phyloP scores from a whole-genome alignment of 2,888 invertebrate species.

The Trichopoda pennipes region DNA sequence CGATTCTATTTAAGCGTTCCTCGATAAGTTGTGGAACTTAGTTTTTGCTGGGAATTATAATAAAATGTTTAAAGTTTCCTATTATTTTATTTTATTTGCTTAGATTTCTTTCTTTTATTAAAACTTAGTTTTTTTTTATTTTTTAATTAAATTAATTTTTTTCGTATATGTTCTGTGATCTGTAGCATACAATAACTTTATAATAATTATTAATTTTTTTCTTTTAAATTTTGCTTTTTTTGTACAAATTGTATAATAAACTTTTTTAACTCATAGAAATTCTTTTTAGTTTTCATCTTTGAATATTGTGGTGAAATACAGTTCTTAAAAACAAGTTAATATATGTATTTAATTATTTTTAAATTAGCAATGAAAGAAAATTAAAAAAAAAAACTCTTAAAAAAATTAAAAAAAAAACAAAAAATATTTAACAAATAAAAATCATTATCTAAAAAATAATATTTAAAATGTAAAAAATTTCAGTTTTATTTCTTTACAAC shows the following conservation, averaged over 20 bases:
- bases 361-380: conserved; percentile 56
- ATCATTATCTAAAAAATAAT: conserved; percentile 54
- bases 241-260: conserved; percentile 67
- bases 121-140: conserved; percentile 37
- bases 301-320: conserved; percentile 3
- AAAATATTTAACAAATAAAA: conserved; percentile 45
- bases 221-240: conserved; percentile 19
- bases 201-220: conserved; percentile 53
- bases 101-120: conserved; percentile 16
- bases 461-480: conserved; percentile 40
- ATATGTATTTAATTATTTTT: conserved; percentile 32
- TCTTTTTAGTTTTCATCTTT: conserved; percentile 19
- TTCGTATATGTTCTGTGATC: conserved; percentile 79
- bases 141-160: conserved; percentile 38
- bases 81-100: conserved; percentile 37
- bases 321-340: conserved; percentile 39
- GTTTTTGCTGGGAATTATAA: conserved; percentile 43
- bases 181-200: conserved; percentile 79
- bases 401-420: conserved; percentile 63
- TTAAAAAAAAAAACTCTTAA: conserved; percentile 50
- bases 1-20: neutral
- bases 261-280: conserved; percentile 7
- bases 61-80: conserved; percentile 40
- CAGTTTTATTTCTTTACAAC: conserved; percentile 22
- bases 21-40: neutral